Evolutionary conservation across 2,888 invertebrate species (phyloP), one percentile per base, ranked within the genome.

Genomic region (Melinaea menophilus): DNA sequence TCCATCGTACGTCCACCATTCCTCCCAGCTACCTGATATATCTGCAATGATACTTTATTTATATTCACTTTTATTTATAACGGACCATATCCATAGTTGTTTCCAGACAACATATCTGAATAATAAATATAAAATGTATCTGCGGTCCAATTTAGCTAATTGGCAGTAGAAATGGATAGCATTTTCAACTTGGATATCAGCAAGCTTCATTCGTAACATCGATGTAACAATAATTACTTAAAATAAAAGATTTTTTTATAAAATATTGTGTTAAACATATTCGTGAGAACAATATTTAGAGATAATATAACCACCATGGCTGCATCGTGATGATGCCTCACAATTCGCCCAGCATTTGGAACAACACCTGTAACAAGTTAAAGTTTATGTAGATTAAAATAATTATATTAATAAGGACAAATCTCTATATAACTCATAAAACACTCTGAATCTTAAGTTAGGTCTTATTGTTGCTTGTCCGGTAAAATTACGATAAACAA

Each of bases 1-100:
- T 41, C 95, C 95, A 79, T 95, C 95, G 91, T 95, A 95, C 1
- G 95, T 95, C 95, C 95, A 95, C 95, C 96, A 96, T 91, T 95
- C 95, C 81, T 95, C 95, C 96, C 96, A 95, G 85, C 95, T 95
- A 75, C 94, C 95, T 73, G 93, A 92, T 71, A 93, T 93, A 82
- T 93, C 95, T 95, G 93, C 34, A 93, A 93, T 56, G 55, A 60
- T 56, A 22, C 46, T 55, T 34, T 56, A 34, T 34, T 33, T 9
- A 68, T n/a, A n/a, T n/a, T n/a, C n/a, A n/a, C n/a, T n/a, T n/a
- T n/a, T n/a, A n/a, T n/a, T n/a, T n/a, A n/a, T n/a, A n/a, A n/a
- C n/a, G n/a, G n/a, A n/a, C n/a, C n/a, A n/a, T n/a, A n/a, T n/a
- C n/a, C n/a, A n/a, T n/a, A n/a, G n/a, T n/a, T n/a, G n/a, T n/a